phyloP scores from a whole-genome alignment of 2,888 invertebrate species.

The Empis stercorea region DNA sequence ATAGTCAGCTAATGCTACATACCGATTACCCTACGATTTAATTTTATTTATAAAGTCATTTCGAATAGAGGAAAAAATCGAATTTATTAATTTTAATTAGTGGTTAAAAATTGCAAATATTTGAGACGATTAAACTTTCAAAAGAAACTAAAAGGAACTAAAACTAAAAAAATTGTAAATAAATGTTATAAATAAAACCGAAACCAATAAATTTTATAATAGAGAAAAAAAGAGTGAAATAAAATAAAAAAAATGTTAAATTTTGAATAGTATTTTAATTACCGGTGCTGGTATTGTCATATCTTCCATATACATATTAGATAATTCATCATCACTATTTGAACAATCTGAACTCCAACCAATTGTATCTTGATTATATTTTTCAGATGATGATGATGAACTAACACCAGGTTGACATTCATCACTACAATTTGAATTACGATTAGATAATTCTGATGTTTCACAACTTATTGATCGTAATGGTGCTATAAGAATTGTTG shows the following conservation, averaged over 20 bases:
- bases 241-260: neutral
- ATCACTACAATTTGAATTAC: slow-evolving; percentile 29
- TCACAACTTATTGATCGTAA: slow-evolving; percentile 31
- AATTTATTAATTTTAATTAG: no score
- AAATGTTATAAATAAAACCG: no score
- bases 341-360: slow-evolving; percentile 89
- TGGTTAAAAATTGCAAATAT: no score
- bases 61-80: no score
- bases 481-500: slow-evolving; percentile 26
- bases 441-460: slow-evolving; percentile 27
- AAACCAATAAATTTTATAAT: slow-evolving; percentile 29
- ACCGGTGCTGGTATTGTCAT: slow-evolving; percentile 43
- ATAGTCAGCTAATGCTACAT: slow-evolving; percentile 85
- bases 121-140: no score
- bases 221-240: slow-evolving; percentile 2
- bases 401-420: slow-evolving; percentile 11
- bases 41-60: slow-evolving; percentile 21
- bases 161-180: no score
- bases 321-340: slow-evolving; percentile 78
- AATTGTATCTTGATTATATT: slow-evolving; percentile 47
- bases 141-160: no score
- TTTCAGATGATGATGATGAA: slow-evolving; percentile 23
- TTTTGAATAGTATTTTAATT: slow-evolving; percentile 23
- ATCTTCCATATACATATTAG: slow-evolving; percentile 50
- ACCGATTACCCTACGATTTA: slow-evolving; percentile 54